Base-by-base conservation (phyloP, 2,113 vertebrate genomes). In the Gadus chalcogrammus region DNA sequence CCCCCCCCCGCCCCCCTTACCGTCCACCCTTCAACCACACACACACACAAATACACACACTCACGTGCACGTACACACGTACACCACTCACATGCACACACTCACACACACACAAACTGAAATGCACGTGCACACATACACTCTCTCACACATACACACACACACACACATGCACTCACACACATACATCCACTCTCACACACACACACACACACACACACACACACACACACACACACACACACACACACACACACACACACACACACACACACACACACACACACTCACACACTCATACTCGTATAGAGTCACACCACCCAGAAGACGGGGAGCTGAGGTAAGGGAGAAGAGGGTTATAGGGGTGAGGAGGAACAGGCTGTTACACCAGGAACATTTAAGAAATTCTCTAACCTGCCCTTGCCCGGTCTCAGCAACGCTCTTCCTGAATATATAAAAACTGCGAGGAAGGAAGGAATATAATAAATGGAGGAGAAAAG, bases 361-460 rank as follows among this genome's bases (percentile, higher is more conserved):
- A 64, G 63, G 90, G 91, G 87, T 91, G 91, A 93, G 88, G 90
- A 88, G 91, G 91, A 94, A 94, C 93, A 94, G 94, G 90, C 94
- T 95, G 95, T 94, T 94, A 94, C 82, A 88, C 91, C 89, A 93
- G 92, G 92, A 95, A 94, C 94, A 93, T 95, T 93, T 93, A 94
- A 95, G 94, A 95, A 94, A 95, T 94, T 94, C 93, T 94, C 95
- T 94, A 94, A 97, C 95, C 94, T 90, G 91, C 92, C 92, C 94
- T 90, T 93, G 92, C 93, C 83, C 81, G 81, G 89, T 85, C 84
- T 79, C 74, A 2, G 8, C 66, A 68, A 75, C 7, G 15, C 22
- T 13, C 8, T 78, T 91, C 91, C 93, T 95, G 93, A 96, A 95
- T 96, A 95, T 96, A 95, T 94, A 92, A 96, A 94, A 92, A 85